Evolutionary conservation across 2,113 vertebrate species (phyloP), one percentile per base, ranked within the genome.

Genomic region (Neolamprologus cancellatus): DNA sequence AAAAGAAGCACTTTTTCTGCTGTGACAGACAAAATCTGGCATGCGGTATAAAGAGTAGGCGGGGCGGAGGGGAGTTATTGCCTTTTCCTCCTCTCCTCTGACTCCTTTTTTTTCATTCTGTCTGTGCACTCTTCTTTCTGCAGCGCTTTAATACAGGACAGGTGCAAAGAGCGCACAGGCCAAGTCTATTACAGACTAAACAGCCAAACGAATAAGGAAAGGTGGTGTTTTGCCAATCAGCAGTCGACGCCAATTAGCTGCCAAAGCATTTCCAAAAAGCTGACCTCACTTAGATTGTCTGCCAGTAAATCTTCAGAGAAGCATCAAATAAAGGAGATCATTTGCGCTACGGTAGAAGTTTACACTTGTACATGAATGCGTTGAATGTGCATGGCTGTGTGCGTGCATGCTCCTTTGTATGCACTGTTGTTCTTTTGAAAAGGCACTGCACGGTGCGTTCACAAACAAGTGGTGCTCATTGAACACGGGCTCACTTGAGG

Each of bases 1-100:
- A 85, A 84, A 71, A 85, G 90, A 92, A 90, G 91, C 89, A 86
- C 82, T 91, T 93, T 92, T 94, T 90, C 82, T 94, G 91, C 91
- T 92, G 87, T 93, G 79, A 89, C 89, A 88, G 84, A 93, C 92
- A 90, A 91, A 94, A 88, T 88, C 54, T 87, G 87, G 64, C 88
- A 89, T 78, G 87, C 89, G 57, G 81, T 87, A 87, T 23, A 36
- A 91, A 76, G 61, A 87, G 64, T 50, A 86, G 44, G 25, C 1
- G 53, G 48, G 48, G 41, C 6, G 1, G 76, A 34, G 66, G 87
- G 46, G 61, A 44, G 78, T 76, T 74, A 48, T 61, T 87, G 83
- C 76, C 17, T 84, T 81, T 32, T 28, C 55, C 66, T 81, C 69
- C 17, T 41, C 25, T 84, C 17, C 12, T 79, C 28, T 76, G 52